phyloP scores from a whole-genome alignment of 2,113 vertebrate genomes.

The Seriola dumerili region DNA sequence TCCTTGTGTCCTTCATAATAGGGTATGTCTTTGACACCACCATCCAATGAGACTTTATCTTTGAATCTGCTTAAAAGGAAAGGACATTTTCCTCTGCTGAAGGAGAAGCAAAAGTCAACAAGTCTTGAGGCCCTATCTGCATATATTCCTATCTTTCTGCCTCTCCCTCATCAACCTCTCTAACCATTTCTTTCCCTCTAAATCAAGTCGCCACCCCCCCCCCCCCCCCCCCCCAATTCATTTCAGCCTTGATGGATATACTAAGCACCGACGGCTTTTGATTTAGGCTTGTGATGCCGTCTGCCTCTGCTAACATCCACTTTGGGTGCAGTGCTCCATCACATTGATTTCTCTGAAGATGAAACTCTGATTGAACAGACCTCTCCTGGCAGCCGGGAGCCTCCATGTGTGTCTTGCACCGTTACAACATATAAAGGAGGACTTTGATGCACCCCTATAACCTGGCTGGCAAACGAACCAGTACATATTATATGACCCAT shows the following conservation, averaged over 20 bases:
- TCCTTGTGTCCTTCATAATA: background rate
- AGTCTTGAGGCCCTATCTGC: conserved; percentile 36
- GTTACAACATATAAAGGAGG: conserved; percentile 44
- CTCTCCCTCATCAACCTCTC: conserved; percentile 39
- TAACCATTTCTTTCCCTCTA: conserved; percentile 36
- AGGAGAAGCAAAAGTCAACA: conserved; percentile 41
- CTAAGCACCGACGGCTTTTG: conserved; percentile 73
- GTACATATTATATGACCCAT: conserved; percentile 6
- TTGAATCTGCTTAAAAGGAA: conserved; percentile 27
- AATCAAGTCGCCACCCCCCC: conserved; percentile 52
- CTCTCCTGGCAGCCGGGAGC: conserved; percentile 49
- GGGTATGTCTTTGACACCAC: background rate
- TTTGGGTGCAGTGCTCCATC: conserved; percentile 72
- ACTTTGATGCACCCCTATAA: conserved; percentile 1
- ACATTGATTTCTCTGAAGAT: conserved; percentile 81
- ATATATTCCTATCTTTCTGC: conserved; percentile 36
- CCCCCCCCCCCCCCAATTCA: conserved; percentile 54
- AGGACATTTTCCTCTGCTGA: conserved; percentile 10
- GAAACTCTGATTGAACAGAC: conserved; percentile 76
- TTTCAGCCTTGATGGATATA: conserved; percentile 73
- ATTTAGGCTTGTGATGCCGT: conserved; percentile 78
- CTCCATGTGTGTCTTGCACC: conserved; percentile 14
- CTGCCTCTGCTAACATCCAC: conserved; percentile 78
- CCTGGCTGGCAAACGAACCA: conserved; percentile 26
- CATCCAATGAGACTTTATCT: conserved; percentile 2